These are phyloP conservation scores for Aspidoscelis tigris DNA, from an alignment of 2,113 vertebrate species.

Conservation along the genomic window DNA sequence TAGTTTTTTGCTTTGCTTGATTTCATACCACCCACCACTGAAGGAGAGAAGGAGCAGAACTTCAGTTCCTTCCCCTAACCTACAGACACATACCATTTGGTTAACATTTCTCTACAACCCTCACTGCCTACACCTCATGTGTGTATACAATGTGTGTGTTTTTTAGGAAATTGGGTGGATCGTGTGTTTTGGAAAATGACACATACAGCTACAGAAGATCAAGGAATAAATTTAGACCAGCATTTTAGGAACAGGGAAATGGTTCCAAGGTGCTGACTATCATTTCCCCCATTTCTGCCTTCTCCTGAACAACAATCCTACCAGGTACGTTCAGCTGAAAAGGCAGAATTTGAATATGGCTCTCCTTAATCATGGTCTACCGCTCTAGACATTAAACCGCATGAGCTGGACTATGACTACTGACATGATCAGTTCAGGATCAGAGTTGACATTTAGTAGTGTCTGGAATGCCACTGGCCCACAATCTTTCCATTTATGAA, in stretches of 20 bases:
- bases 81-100: neutral
- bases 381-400: no score
- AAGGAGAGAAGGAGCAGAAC: neutral
- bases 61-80: neutral
- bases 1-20: neutral
- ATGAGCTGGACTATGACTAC: neutral
- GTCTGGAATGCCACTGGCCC: neutral
- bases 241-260: no score
- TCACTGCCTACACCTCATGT: no score
- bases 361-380: no score
- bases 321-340: no score
- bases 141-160: no score
- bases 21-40: neutral
- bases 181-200: neutral
- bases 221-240: neutral
- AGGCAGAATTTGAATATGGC: no score
- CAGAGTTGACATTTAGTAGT: neutral
- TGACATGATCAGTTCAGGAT: neutral
- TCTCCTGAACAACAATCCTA: no score
- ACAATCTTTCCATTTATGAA: neutral
- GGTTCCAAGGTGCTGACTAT: no score
- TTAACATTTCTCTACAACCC: neutral
- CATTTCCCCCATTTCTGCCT: no score
- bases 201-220: neutral
- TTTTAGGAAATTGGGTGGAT: neutral